These are phyloP conservation scores for Herpetotheres cachinnans DNA, from an alignment of 2,113 vertebrate genomes.

Conservation along the genomic window DNA sequence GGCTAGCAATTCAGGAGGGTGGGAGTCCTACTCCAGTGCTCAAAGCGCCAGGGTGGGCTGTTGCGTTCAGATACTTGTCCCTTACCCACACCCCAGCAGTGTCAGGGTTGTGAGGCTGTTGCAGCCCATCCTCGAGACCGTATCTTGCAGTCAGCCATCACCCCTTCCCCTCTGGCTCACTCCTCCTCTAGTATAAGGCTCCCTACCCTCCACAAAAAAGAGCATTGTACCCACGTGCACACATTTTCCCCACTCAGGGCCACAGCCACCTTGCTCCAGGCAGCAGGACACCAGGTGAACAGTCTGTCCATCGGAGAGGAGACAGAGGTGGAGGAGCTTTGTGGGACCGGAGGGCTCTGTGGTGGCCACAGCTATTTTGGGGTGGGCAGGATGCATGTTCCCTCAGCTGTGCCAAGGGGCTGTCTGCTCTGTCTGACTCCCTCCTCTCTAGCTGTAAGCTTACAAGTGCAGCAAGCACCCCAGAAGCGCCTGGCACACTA, in stretches of 20 bases:
- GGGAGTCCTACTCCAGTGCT: background rate
- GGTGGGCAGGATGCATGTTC: background rate
- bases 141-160: background rate
- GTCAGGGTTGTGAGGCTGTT: background rate
- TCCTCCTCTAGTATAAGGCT: background rate
- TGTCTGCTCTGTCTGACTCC: background rate
- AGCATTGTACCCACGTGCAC: rapidly evolving
- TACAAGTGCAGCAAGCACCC: background rate
- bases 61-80: background rate
- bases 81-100: background rate
- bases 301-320: background rate
- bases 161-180: background rate
- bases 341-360: background rate
- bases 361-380: background rate
- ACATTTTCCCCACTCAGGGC: background rate
- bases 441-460: background rate
- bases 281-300: background rate
- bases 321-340: background rate
- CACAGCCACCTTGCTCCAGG: background rate
- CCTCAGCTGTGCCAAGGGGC: background rate
- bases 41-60: background rate
- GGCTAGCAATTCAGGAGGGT: rapidly evolving
- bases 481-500: conserved; percentile 14
- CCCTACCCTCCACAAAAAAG: background rate
- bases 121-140: background rate